Percentiles rank a stretch among this genome's conserved stretches.
Evolutionary conservation across 1,140 invertebrate species (phyloP).

Genomic region (Ctenoplectra terminalis): DNA sequence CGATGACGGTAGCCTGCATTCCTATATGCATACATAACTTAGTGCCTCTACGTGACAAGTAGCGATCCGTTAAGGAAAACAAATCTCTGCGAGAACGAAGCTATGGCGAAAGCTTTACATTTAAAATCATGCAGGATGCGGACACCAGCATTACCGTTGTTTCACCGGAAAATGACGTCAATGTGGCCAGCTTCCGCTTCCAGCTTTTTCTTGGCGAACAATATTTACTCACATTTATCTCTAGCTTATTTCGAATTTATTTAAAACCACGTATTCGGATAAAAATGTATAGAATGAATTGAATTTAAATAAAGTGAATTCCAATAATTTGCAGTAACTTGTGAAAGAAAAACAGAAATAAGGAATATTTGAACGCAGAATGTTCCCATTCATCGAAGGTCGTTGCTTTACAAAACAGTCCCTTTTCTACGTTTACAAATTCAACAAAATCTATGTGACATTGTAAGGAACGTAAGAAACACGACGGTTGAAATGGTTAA

Average conservation of each 20-base stretch:
- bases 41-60: conserved; percentile 38
- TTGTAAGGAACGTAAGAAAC: not conserved
- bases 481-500: not conserved
- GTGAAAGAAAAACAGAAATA: not conserved
- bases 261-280: too few species aligned
- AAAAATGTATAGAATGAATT: too few species aligned
- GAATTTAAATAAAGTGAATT: too few species aligned
- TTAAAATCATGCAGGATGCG: not conserved
- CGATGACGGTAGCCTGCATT: conserved; percentile 24
- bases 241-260: too few species aligned
- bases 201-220: too few species aligned
- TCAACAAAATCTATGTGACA: not conserved
- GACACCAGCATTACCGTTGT: not conserved
- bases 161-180: not conserved
- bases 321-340: not conserved
- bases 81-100: not conserved
- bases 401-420: too few species aligned
- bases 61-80: conserved; percentile 29
- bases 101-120: not conserved
- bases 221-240: too few species aligned
- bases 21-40: conserved; percentile 36
- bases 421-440: not conserved
- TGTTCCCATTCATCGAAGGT: not conserved
- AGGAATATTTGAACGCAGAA: too few species aligned
- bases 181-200: not conserved